phyloP scores from a whole-genome alignment of 1,140 invertebrate genomes.

The Drosophila mojavensis region DNA sequence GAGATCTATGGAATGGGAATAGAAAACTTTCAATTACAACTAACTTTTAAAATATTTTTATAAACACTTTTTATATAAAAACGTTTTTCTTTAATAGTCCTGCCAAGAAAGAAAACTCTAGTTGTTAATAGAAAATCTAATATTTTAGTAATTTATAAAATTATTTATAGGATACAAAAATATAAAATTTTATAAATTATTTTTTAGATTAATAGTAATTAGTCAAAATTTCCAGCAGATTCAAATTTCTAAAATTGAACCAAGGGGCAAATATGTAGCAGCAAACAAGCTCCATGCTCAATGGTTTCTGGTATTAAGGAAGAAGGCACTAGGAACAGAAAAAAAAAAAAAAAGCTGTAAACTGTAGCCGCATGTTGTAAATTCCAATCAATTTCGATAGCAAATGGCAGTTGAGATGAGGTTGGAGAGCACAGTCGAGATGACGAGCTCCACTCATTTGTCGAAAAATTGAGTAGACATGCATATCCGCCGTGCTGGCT shows the following conservation, averaged over 20 bases:
- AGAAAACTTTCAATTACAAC: no score
- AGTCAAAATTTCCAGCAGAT: no score
- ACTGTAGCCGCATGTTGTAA: slow-evolving; percentile 66
- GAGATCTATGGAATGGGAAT: no score
- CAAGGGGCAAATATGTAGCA: slow-evolving; percentile 35
- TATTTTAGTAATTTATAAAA: no score
- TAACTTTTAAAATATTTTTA: no score
- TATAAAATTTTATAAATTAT: no score
- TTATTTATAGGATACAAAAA: no score
- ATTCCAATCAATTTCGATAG: slow-evolving; percentile 78
- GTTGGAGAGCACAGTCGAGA: not conserved
- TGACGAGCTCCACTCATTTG: slow-evolving; percentile 60
- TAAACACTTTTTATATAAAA: no score
- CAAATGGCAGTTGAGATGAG: slow-evolving; percentile 44
- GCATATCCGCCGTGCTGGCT: slow-evolving; percentile 54
- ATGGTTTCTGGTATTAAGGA: not conserved
- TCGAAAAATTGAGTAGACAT: slow-evolving; percentile 82
- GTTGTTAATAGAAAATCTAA: no score
- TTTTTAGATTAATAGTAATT: no score
- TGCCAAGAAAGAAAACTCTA: no score
- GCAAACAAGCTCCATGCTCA: slow-evolving; percentile 47
- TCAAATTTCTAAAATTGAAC: not conserved
- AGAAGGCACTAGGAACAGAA: slow-evolving; percentile 16
- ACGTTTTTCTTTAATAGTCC: no score
- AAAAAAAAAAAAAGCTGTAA: slow-evolving; percentile 6